Percentiles rank a stretch among this genome's conserved stretches.
Conservation (phyloP, 2,797 vertebrate species). For the Pipistrellus kuhlii region DNA sequence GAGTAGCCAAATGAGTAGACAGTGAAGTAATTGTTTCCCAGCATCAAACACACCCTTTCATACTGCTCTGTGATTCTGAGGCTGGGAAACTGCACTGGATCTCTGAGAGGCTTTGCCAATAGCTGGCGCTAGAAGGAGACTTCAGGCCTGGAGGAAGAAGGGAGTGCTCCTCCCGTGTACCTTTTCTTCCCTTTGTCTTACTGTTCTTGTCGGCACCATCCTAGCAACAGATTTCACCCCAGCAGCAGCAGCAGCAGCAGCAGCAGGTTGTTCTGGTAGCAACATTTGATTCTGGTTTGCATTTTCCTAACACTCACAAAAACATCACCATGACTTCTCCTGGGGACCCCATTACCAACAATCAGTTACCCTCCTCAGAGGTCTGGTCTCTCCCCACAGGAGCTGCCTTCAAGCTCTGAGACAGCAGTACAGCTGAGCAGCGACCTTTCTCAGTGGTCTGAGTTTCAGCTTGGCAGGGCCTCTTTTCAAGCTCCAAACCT, state of each 20-base stretch:
- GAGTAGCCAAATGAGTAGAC: background rate
- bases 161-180: accelerated
- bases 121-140: background rate
- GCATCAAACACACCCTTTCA: background rate
- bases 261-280: background rate
- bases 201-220: background rate
- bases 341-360: no score
- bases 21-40: background rate
- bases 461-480: background rate
- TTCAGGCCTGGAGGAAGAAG: background rate
- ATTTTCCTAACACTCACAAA: background rate
- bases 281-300: background rate
- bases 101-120: background rate
- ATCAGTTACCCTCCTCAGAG: background rate
- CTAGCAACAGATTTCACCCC: background rate
- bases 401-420: background rate
- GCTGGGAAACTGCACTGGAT: background rate
- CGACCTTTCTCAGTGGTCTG: background rate
- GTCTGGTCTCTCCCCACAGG: background rate
- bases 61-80: background rate
- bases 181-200: background rate
- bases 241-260: background rate
- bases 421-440: background rate
- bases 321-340: background rate
- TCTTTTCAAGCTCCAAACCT: background rate